Percentiles rank a stretch among this genome's conserved stretches.
These are phyloP conservation scores for Cyanistes caeruleus DNA, from an alignment of 2,113 vertebrate species.

Conservation along the genomic window DNA sequence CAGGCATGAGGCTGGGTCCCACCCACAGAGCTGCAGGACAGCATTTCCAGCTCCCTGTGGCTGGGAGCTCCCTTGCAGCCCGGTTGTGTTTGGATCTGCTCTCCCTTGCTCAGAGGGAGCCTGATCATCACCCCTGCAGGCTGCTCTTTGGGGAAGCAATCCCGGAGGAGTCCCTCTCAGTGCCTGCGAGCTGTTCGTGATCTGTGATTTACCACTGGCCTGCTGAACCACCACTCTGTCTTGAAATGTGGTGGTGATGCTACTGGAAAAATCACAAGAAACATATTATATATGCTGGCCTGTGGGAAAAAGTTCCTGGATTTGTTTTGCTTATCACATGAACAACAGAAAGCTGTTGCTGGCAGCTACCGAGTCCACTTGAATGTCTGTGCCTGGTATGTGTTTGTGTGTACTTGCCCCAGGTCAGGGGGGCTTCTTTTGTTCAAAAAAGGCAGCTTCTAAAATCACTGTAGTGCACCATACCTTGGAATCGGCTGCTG, in stretches of 20 bases:
- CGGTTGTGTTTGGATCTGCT: background rate
- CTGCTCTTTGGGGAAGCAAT: background rate
- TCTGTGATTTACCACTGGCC: accelerated
- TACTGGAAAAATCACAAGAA: accelerated
- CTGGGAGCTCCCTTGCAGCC: background rate
- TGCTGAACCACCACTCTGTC: background rate
- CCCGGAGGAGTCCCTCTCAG: background rate
- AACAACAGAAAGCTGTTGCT: background rate
- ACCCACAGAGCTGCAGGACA: background rate
- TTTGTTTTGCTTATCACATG: background rate
- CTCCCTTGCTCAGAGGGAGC: background rate
- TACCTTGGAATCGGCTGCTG: background rate
- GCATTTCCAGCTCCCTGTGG: background rate
- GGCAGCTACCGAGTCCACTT: background rate
- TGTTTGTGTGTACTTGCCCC: background rate
- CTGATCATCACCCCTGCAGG: background rate
- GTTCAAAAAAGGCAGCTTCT: background rate
- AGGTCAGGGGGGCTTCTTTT: background rate
- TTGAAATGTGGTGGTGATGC: background rate
- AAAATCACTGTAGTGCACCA: background rate
- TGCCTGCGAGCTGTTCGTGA: background rate
- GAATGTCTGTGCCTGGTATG: background rate
- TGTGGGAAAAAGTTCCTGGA: background rate
- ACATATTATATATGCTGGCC: background rate
- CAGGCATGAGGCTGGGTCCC: background rate